Percentiles rank a stretch among this genome's conserved stretches.
Conservation (phyloP, 2,797 vertebrate genomes). For the Distichodus sexfasciatus region DNA sequence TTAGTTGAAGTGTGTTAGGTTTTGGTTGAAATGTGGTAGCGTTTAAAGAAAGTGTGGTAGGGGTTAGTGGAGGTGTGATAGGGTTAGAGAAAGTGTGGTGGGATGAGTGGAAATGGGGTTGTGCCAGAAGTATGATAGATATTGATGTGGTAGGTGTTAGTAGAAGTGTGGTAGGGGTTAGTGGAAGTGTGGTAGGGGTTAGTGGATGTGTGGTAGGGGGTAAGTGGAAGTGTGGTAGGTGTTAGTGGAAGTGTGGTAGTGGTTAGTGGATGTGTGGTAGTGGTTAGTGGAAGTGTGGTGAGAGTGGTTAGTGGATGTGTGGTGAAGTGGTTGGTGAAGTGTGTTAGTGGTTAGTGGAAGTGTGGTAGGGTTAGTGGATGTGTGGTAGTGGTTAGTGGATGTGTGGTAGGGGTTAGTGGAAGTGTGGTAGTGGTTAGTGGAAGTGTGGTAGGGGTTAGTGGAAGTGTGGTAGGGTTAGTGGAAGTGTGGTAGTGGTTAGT, state of each 20-base stretch:
- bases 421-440: not conserved
- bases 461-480: not conserved
- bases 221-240: not conserved
- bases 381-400: too few species aligned
- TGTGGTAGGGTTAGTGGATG: too few species aligned
- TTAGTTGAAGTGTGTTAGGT: not conserved
- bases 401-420: slow-evolving; percentile 6
- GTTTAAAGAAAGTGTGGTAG: not conserved
- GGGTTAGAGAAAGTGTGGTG: not conserved
- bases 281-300: too few species aligned
- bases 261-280: not conserved
- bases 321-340: not conserved
- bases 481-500: not conserved
- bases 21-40: not conserved
- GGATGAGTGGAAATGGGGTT: slow-evolving; percentile 5
- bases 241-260: not conserved
- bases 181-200: not conserved
- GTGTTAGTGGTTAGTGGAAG: not conserved
- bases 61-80: not conserved
- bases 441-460: slow-evolving; percentile 4
- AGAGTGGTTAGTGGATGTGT: not conserved
- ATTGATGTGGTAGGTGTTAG: slow-evolving; percentile 7
- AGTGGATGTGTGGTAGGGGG: not conserved
- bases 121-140: slow-evolving; percentile 11
- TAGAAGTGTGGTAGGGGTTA: not conserved